Percentiles rank a stretch among this genome's conserved stretches.
Conservation (phyloP, 2,797 vertebrate genomes). For the Lutjanus campechanus region DNA sequence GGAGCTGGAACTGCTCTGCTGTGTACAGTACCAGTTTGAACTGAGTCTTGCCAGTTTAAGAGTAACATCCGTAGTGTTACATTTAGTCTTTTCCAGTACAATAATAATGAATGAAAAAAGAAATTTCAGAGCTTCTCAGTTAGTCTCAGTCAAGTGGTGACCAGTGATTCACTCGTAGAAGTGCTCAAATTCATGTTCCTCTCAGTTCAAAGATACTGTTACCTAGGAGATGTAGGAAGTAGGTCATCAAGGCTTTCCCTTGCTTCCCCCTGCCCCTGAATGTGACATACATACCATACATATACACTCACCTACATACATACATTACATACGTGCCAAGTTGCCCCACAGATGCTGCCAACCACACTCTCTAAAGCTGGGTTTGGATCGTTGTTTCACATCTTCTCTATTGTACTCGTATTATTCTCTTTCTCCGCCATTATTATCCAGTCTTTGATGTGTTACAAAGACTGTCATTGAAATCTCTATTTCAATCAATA, state of each 20-base stretch:
- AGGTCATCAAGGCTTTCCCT: constrained; percentile 57
- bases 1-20: no score
- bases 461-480: constrained; percentile 7
- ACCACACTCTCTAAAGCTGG: constrained; percentile 16
- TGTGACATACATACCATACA: constrained; percentile 46
- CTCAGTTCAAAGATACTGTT: constrained; percentile 64
- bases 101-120: no score
- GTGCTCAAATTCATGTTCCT: constrained; percentile 30
- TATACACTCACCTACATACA: constrained; percentile 23
- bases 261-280: constrained; percentile 32
- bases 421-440: neutral
- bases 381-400: constrained; percentile 20
- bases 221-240: constrained; percentile 74
- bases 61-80: no score
- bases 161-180: constrained; percentile 14
- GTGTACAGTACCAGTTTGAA: no score
- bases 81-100: no score
- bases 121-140: neutral
- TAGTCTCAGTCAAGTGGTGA: neutral
- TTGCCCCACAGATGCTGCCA: constrained; percentile 6
- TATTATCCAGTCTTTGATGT: neutral
- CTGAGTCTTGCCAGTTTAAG: no score
- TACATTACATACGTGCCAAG: constrained; percentile 2
- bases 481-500: constrained; percentile 9
- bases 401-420: neutral